Conservation (phyloP, 2,888 invertebrate genomes). For the Brachypterus glaber region DNA sequence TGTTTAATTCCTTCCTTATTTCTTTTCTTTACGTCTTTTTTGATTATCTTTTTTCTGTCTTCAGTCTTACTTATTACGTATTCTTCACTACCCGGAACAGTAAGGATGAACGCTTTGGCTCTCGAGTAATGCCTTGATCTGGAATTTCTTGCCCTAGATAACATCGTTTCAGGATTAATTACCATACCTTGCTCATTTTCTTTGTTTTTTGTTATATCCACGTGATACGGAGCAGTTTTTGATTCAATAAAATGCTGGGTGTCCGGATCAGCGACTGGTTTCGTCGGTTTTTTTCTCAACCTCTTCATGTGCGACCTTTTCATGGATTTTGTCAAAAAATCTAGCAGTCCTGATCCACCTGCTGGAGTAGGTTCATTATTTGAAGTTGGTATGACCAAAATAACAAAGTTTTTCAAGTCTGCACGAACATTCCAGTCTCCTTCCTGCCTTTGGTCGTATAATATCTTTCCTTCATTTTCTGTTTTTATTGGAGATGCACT, state of each 20-base stretch:
- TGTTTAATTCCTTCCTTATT: constrained; percentile 19
- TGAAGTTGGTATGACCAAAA: constrained; percentile 45
- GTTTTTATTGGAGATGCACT: too few relatives aligned
- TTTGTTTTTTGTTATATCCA: constrained; percentile 46
- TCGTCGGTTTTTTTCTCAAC: constrained; percentile 16
- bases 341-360: constrained; percentile 24
- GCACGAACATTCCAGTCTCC: constrained; percentile 60
- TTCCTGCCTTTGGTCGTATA: constrained; percentile 67
- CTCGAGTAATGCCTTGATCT: constrained; percentile 20
- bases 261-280: constrained; percentile 12
- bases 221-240: constrained; percentile 55
- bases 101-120: constrained; percentile 29
- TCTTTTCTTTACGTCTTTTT: constrained; percentile 26
- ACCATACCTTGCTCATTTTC: too few relatives aligned
- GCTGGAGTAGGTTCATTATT: constrained; percentile 14
- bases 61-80: constrained; percentile 20
- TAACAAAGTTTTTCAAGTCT: constrained; percentile 63
- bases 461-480: constrained; percentile 21
- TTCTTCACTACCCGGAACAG: constrained; percentile 29
- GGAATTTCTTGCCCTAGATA: constrained; percentile 23
- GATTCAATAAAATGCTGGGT: constrained; percentile 56
- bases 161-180: too few relatives aligned
- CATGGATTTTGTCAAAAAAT: constrained; percentile 31
- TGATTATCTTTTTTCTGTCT: constrained; percentile 23
- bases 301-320: constrained; percentile 18